Base-by-base conservation (phyloP, 2,888 invertebrate genomes). In the Ypsolopha sequella region DNA sequence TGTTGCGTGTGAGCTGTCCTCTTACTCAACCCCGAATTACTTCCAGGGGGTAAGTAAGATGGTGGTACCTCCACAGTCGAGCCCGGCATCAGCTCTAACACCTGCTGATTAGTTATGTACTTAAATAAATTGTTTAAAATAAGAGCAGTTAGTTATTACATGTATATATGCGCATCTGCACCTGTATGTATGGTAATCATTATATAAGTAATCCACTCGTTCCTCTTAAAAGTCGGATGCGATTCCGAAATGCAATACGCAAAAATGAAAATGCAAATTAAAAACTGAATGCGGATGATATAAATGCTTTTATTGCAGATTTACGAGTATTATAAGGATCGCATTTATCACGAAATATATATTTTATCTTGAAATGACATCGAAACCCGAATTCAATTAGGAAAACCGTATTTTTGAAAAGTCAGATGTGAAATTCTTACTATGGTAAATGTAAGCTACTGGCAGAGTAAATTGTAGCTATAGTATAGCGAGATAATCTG, bases 401-500 rank as follows among this genome's bases (percentile, higher is more conserved):
- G 8, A 10, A 39, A 11, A 6, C n/a, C 39, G 11, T 39, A 39
- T 9, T 24, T 24, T 24, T 24, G 2, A 24, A 39, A 11, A 48
- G 53, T 48, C 46, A 35, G 4, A 24, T 4, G 24, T 4, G 24
- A 4, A 2, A 24, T 24, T 24, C 24, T 24, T 24, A 24, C 24
- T 24, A 24, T 24, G 2, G 24, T 24, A 24, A 46, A 56, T 55
- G 56, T 56, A 58, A 56, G 66, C 64, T 69, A 64, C 65, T 65
- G 70, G 67, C 66, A 59, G 56, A 60, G 68, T 71, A 73, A 75
- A 24, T 24, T 3, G 24, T 76, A 73, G 77, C 73, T 71, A 74
- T 74, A 76, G 73, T 71, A 68, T 62, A 59, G 60, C 65, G 65
- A 69, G 70, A 79, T 82, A 82, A 84, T 86, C 84, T 85, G 76